These are phyloP conservation scores for Eristalis tenax DNA, from an alignment of 2,888 invertebrate genomes.

Conservation along the genomic window DNA sequence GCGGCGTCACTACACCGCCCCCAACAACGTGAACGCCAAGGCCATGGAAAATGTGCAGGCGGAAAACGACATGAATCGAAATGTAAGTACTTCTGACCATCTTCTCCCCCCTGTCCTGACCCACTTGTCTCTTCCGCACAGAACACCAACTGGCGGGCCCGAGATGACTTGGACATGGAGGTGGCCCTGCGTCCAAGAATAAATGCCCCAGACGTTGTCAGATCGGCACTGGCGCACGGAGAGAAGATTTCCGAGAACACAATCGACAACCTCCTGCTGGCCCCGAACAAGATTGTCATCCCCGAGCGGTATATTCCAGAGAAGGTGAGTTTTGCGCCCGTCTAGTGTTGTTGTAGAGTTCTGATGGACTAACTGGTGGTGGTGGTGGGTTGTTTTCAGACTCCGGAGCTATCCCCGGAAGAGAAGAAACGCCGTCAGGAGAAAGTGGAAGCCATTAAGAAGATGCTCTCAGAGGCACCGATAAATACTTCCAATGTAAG, in stretches of 20 bases:
- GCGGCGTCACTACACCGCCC: constrained; percentile 93
- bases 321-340: constrained; percentile 83
- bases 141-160: constrained; percentile 85
- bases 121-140: constrained; percentile 58
- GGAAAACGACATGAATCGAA: constrained; percentile 81
- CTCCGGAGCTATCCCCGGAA: constrained; percentile 91
- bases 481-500: constrained; percentile 80
- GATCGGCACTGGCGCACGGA: constrained; percentile 87
- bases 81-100: constrained; percentile 75
- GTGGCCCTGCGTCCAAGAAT: constrained; percentile 88
- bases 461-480: constrained; percentile 90
- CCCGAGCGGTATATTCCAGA: constrained; percentile 96
- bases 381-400: constrained; percentile 81
- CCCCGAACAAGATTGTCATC: constrained; percentile 94
- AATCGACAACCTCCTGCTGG: constrained; percentile 92
- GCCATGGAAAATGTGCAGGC: constrained; percentile 84
- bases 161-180: constrained; percentile 94
- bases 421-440: constrained; percentile 91
- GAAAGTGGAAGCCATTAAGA: constrained; percentile 95
- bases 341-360: neutral
- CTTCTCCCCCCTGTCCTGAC: neutral
- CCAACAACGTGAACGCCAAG: constrained; percentile 86
- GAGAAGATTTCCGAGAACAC: constrained; percentile 85
- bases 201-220: constrained; percentile 92
- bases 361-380: neutral